Evolutionary conservation across 2,797 vertebrate genomes (phyloP), one percentile per base, ranked within the genome.

Genomic region (Oceanodroma leucorhoa): DNA sequence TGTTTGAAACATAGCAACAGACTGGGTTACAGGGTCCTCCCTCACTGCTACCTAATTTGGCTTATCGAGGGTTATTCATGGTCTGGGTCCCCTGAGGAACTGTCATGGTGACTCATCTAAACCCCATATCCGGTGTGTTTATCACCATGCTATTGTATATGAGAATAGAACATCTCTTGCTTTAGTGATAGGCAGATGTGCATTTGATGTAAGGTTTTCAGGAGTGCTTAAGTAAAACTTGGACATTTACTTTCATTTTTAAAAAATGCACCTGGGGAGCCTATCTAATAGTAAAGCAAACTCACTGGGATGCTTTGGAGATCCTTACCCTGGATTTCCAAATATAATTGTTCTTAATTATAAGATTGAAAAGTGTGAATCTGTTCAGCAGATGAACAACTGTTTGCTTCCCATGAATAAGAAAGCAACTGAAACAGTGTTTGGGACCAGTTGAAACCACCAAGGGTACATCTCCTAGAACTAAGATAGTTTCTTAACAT

Each of bases 1-100:
- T 96, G 83, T 95, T 75, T 88, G 85, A 91, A 96, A 96, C 90
- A 94, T 91, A 95, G 94, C 96, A 96, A 96, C 94, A 10, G 69
- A 21, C 53, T 46, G 61, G 72, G 65, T 78, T 90, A 85, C 51
- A 86, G 53, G 51, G 85, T 94, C 53, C 50, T 94, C 75, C 55
- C 87, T 90, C 45, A 30, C 55, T 73, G 57, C 93, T 94, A 89
- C 90, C 76, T 43, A 94, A 72, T 94, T 94, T 90, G 87, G 69
- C 65, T 78, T 86, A 13, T 40, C 57, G 83, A 93, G 69, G 54
- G 69, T 87, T 96, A 65, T 94, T 94, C 90, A 34, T 51, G 82
- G 46, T 45, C 69, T 78, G 65, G 41, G 69, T 66, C 65, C 84
- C 76, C 57, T 53, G 65, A 94, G 90, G 66, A 91, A 17, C 38